A percentile compares a stretch with the other conserved stretches of the same genome.
phyloP scores from a whole-genome alignment of 2,797 vertebrate genomes.

The Nyctalus aviator region DNA sequence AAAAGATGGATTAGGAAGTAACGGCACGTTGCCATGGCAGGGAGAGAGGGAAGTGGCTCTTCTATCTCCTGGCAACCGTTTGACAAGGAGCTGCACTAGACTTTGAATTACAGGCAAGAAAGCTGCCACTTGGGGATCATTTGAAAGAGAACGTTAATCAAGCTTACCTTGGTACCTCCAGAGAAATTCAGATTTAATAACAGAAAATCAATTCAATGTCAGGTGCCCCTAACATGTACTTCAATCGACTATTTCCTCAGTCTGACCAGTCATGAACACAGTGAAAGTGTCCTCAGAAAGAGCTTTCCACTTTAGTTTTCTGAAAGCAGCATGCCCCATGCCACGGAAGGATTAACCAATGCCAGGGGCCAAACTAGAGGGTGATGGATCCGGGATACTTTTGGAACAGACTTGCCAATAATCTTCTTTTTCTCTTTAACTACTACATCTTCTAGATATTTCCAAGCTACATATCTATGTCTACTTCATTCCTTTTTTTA shows the following conservation, averaged over 20 bases:
- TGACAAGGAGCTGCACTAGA: constrained; percentile 55
- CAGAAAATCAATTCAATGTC: constrained; percentile 64
- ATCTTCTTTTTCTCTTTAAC: neutral
- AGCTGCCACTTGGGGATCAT: constrained; percentile 36
- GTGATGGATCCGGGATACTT: neutral
- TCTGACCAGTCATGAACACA: neutral
- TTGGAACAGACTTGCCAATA: neutral
- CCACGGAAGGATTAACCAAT: neutral
- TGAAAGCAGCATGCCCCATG: neutral
- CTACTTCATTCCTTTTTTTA: constrained; percentile 18
- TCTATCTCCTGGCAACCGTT: constrained; percentile 67
- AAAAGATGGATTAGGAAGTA: constrained; percentile 58
- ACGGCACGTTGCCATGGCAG: constrained; percentile 66
- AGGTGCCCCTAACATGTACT: neutral
- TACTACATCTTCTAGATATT: neutral
- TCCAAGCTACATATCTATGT: neutral
- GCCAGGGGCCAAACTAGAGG: neutral
- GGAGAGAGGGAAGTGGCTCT: constrained; percentile 39
- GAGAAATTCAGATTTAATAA: constrained; percentile 67
- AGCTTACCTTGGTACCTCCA: neutral
- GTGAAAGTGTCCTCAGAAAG: neutral
- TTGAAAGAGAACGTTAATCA: constrained; percentile 69
- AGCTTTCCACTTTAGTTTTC: constrained; percentile 19
- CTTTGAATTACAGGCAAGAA: constrained; percentile 58
- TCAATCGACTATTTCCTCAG: neutral